Base-by-base conservation (phyloP, 2,113 vertebrate genomes). In the Ovis canadensis region DNA sequence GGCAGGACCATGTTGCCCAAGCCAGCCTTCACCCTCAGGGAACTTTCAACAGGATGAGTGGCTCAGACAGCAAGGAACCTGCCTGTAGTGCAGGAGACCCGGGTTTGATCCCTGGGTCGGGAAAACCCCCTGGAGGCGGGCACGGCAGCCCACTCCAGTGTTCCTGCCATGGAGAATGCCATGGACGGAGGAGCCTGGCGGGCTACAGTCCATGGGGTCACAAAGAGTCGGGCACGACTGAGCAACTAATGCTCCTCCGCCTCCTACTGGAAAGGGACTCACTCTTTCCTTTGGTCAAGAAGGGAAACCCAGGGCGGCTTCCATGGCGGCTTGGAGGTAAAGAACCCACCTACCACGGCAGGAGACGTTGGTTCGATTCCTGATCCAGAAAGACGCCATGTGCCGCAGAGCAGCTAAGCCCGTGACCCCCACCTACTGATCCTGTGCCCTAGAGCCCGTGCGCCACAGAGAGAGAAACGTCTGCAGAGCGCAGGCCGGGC, bases 91-190 rank as follows among this genome's bases (percentile, higher is more conserved):
- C 67, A 36, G 67, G 67, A 36, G 67, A 36, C 67, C n/a, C 19
- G 0, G 9, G 67, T 1, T 23, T 19, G 0, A 23, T 12, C n/a
- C 67, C 8, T 6, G n/a, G n/a, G n/a, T 23, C 2, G 0, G 62
- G 19, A 36, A 71, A n/a, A 21, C 1, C 17, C 9, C 64, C n/a
- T 71, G 64, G 2, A 71, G 67, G 5, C 12, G n/a, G n/a, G 5
- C n/a, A 71, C 1, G 2, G 64, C 67, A 12, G 0, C 67, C n/a
- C 67, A 6, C 17, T 71, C 64, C n/a, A 71, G 64, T 6, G 1
- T 12, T 71, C 64, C 36, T 36, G 64, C n/a, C n/a, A 36, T 23
- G 9, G 64, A 71, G 9, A 71, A 36, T 6, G 19, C 64, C 64
- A 6, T 1, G 19, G 64, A 71, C n/a, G 12, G n/a, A 71, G 64